Evolutionary conservation across 2,113 vertebrate genomes (phyloP), one percentile per base, ranked within the genome.

Genomic region (Enhydra lutris): DNA sequence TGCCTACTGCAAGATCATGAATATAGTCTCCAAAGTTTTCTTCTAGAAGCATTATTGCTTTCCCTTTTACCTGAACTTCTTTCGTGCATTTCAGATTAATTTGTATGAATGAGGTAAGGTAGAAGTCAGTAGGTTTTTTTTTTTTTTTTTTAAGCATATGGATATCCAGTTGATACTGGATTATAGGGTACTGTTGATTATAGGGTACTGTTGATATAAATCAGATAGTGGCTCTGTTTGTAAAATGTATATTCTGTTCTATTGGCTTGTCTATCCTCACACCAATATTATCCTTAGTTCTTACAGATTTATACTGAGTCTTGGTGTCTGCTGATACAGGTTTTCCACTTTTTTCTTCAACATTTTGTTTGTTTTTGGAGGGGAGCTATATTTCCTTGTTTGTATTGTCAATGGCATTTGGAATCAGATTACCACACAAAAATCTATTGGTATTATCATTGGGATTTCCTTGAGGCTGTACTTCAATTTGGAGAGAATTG

Each of bases 21-120:
- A 71, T 61, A 55, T 81, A 69, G 65, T 69, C 17, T 93, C 17
- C 34, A 50, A 63, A 61, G 52, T 55, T 86, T 92, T 92, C 39
- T 82, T 82, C 23, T 80, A 50, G 34, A 94, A 90, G 26, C 45
- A 92, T 71, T 93, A 39, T 95, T 81, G 47, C 42, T 93, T 93
- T 96, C 17, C 12, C 21, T 81, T 86, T 93, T 76, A 69, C 67
- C 86, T n/a, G 15, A 86, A 86, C 26, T 42, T 92, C 21, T 85
- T 20, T 67, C 36, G 20, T 89, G 42, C 23, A 76, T 89, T 93
- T 95, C 17, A 95, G 17, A 86, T 92, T 92, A 92, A 74, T 80
- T 92, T 92, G 17, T 67, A 34, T 95, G 36, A 89, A 89, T 71
- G 34, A 90, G 29, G 23, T 89, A 34, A 73, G 39, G 9, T 86